phyloP scores from a whole-genome alignment of 2,888 invertebrate species.

The Epirrhoe alternata region DNA sequence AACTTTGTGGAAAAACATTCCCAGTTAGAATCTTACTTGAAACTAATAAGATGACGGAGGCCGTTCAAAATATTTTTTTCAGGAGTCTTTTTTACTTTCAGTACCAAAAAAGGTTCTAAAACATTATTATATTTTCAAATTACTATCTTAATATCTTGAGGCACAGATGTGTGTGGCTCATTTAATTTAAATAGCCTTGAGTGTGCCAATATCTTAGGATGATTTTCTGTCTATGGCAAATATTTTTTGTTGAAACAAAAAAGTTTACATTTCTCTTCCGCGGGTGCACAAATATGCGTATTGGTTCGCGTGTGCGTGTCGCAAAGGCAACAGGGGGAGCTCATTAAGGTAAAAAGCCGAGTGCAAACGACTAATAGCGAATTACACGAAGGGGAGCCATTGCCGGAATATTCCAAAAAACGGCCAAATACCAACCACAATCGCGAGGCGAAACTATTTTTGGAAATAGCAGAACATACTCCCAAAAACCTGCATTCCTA shows the following conservation, averaged over 20 bases:
- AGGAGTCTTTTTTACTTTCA: too few species aligned
- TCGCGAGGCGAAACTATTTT: conserved; percentile 40
- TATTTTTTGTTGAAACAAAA: not conserved
- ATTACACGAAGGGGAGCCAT: conserved; percentile 83
- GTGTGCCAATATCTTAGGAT: too few species aligned
- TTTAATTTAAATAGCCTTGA: not conserved
- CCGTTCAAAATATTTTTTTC: not conserved
- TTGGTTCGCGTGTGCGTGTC: conserved; percentile 73
- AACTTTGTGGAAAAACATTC: not conserved
- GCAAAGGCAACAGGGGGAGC: conserved; percentile 71
- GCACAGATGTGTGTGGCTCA: too few species aligned
- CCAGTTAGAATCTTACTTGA: conserved; percentile 32
- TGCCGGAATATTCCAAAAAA: conserved; percentile 55
- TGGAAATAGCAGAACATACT: conserved; percentile 29
- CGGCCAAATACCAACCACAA: conserved; percentile 46
- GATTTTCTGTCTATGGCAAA: not conserved
- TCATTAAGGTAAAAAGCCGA: conserved; percentile 85
- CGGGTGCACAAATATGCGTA: conserved; percentile 80
- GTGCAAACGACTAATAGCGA: conserved; percentile 84
- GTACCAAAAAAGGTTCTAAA: too few species aligned
- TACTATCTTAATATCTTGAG: too few species aligned
- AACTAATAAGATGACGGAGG: conserved; percentile 28
- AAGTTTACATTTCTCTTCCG: conserved; percentile 43
- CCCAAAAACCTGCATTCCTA: conserved; percentile 7
- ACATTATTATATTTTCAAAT: too few species aligned